Conservation (phyloP, 2,888 invertebrate species). For the Tipula confusa region DNA sequence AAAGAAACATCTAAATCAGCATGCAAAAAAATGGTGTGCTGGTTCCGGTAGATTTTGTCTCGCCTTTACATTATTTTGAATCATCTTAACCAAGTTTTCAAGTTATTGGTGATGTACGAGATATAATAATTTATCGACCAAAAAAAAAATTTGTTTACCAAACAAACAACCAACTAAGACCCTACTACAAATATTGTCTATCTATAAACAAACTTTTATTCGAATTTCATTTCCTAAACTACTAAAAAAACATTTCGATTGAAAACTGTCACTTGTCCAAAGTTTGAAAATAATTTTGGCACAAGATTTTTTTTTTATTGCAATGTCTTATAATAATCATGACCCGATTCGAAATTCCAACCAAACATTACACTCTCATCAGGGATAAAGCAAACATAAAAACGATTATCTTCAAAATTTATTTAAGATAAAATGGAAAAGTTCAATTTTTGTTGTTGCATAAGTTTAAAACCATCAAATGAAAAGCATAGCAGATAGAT, state of each 20-base stretch:
- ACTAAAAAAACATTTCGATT: neutral
- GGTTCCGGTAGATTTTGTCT: too few relatives aligned
- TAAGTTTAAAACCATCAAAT: neutral
- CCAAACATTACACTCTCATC: neutral
- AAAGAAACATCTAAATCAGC: too few relatives aligned
- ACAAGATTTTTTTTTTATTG: neutral
- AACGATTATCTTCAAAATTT: neutral
- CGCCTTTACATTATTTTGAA: too few relatives aligned
- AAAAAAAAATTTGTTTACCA: too few relatives aligned
- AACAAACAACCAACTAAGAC: too few relatives aligned
- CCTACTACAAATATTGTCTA: too few relatives aligned
- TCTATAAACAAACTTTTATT: neutral
- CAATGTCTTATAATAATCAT: neutral
- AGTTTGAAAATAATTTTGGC: neutral
- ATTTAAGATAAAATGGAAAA: neutral
- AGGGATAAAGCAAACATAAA: neutral
- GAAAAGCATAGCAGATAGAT: neutral
- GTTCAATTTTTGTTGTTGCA: neutral
- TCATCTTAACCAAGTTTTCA: too few relatives aligned
- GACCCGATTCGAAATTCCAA: neutral
- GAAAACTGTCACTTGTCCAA: neutral
- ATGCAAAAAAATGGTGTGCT: too few relatives aligned
- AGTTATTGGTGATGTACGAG: too few relatives aligned
- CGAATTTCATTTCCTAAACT: neutral
- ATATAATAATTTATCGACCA: too few relatives aligned